Evolutionary conservation across 1,140 invertebrate species (phyloP), one percentile per base, ranked within the genome.

Genomic region (Glossosoma conforme): DNA sequence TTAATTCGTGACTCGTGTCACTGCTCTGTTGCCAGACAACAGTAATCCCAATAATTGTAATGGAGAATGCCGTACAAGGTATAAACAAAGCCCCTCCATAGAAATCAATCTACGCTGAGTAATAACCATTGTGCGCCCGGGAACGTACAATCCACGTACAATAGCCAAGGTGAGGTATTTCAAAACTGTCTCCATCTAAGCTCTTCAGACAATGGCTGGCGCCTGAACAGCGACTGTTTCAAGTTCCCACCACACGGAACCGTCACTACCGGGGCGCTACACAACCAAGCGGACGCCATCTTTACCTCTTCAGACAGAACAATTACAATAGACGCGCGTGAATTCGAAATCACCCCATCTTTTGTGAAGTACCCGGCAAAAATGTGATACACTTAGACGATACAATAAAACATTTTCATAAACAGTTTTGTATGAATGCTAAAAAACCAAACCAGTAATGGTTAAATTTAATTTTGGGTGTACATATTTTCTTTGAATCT

Each of bases 131-230:
- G 46, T 48, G 28, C 24, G 15, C 14, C n/a, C n/a, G 17, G 28
- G 28, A 15, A 11, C 33, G 17, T 35, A 32, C 36, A 15, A 40
- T 14, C 18, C 17, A 21, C 18, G 21, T 22, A 43, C 25, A 42
- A 42, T 42, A 24, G 47, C 17, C 14, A 10, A 43, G 38, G 38
- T 33, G 38, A 50, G 38, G 28, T 22, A 19, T 24, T 28, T 30
- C 28, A 42, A 14, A 48, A 33, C 47, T 42, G 38, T 42, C 37
- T 50, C 19, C 45, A 21, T 40, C 28, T 50, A 42, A 50, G 40
- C 47, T 40, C 28, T 28, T 42, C 28, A 35, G 20, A 50, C 47
- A 50, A 50, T 42, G 36, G 15, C 30, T 2, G 37, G 19, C 10
- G 44, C 2, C 14, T 1, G 43, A 35, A 22, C 28, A 9, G 13